Evolutionary conservation across 2,888 invertebrate genomes (phyloP), one percentile per base, ranked within the genome.

Genomic region (Pasiphila rectangulata): DNA sequence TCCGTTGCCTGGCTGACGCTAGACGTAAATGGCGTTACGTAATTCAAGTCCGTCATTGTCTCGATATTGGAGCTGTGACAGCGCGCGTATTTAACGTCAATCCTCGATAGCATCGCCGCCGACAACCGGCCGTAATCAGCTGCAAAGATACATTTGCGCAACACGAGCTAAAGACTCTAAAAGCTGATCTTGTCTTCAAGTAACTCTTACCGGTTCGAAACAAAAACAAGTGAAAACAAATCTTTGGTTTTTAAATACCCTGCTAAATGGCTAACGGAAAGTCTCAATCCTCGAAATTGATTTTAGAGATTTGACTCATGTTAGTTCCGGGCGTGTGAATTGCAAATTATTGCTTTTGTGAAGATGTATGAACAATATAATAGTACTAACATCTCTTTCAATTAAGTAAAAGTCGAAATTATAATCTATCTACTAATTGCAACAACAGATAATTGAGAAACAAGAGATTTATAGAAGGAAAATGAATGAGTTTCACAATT

Each of bases 61-160:
- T 81, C 73, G 81, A 79, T 85, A 85, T 81, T 79, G 82, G 69
- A 74, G 74, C 78, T 86, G 86, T 85, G 84, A 84, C 79, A 72
- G 75, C 64, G 78, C 67, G 79, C 80, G 83, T 84, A 87, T 88
- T 87, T 87, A 88, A 79, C 79, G 86, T 87, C 87, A 87, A 78
- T 86, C 84, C 70, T 72, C 67, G 87, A 87, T 86, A 85, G 67
- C 79, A 86, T 86, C 86, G 74, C 72, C 59, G 66, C 64, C 69
- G 69, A 67, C 73, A 67, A 61, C 63, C 63, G 67, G 60, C 69
- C 59, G 70, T 72, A 78, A 79, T 79, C 81, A 75, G 72, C 69
- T 64, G 75, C 76, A 76, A 66, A 72, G 69, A 59, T 59, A 65
- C 66, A 70, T 72, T 85, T 84, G 73, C 70, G 78, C 74, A 84